These are phyloP conservation scores for Scolopax mira DNA, from an alignment of 2,113 vertebrate genomes.

Conservation along the genomic window DNA sequence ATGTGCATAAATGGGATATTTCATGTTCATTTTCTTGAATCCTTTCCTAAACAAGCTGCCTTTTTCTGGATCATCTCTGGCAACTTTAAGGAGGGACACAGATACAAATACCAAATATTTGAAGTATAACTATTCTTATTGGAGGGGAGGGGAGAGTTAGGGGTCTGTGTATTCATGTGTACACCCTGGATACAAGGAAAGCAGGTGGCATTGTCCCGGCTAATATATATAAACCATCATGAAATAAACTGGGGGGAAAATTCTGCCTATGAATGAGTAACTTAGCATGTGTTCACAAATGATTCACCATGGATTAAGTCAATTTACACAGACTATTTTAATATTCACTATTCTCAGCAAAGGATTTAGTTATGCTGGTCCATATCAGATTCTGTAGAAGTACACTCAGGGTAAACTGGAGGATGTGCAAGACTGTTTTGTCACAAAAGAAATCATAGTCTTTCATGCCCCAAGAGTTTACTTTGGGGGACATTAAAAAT, in stretches of 20 bases:
- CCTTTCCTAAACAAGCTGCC: neutral
- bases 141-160: neutral
- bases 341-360: neutral
- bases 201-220: neutral
- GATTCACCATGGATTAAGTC: neutral
- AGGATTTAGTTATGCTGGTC: neutral
- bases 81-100: neutral
- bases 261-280: neutral
- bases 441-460: neutral
- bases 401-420: neutral
- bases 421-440: neutral
- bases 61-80: neutral
- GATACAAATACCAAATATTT: neutral
- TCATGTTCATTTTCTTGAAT: neutral
- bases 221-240: neutral
- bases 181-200: neutral
- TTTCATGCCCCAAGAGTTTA: neutral
- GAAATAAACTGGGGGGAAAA: neutral
- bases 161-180: neutral
- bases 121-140: neutral
- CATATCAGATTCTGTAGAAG: neutral
- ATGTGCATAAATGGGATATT: neutral
- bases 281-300: neutral
- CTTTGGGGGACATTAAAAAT: accelerated
- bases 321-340: neutral